Percentiles rank a stretch among this genome's conserved stretches.
phyloP scores from a whole-genome alignment of 2,888 invertebrate species.

The Theretra japonica region DNA sequence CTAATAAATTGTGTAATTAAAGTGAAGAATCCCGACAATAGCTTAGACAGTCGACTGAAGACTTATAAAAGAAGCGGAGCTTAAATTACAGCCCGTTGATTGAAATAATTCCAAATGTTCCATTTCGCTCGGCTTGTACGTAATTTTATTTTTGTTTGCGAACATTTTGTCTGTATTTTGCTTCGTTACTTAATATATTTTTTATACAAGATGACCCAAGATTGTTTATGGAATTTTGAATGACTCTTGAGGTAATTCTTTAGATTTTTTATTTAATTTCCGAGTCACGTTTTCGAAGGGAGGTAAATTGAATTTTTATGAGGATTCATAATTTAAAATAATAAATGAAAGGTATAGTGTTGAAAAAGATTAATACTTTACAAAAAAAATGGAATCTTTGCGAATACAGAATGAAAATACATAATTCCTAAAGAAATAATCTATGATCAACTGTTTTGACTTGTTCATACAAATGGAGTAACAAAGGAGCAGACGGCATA shows the following conservation, averaged over 20 bases:
- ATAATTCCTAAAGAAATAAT: background rate
- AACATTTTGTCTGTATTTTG: background rate
- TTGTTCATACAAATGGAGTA: background rate
- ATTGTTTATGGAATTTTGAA: background rate
- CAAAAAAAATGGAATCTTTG: background rate
- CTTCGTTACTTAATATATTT: background rate
- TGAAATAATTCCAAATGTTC: conserved; percentile 44
- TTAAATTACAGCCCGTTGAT: conserved; percentile 51
- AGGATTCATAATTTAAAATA: too few relatives aligned
- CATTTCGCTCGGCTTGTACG: conserved; percentile 27
- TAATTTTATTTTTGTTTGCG: conserved; percentile 13
- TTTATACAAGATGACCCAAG: background rate
- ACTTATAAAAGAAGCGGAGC: conserved; percentile 52
- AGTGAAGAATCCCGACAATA: conserved; percentile 54
- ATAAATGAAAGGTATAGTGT: too few relatives aligned
- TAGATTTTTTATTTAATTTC: too few relatives aligned
- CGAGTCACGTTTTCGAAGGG: too few relatives aligned
- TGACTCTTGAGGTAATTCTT: background rate
- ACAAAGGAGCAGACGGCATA: background rate
- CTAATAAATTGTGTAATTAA: conserved; percentile 54
- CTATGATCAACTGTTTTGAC: background rate
- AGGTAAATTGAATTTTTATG: too few relatives aligned
- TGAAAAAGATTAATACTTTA: too few relatives aligned
- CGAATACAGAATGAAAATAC: background rate
- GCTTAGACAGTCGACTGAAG: conserved; percentile 54